Percentiles rank a stretch among this genome's conserved stretches.
Evolutionary conservation across 2,797 vertebrate genomes (phyloP).

Genomic region (Carapus acus): DNA sequence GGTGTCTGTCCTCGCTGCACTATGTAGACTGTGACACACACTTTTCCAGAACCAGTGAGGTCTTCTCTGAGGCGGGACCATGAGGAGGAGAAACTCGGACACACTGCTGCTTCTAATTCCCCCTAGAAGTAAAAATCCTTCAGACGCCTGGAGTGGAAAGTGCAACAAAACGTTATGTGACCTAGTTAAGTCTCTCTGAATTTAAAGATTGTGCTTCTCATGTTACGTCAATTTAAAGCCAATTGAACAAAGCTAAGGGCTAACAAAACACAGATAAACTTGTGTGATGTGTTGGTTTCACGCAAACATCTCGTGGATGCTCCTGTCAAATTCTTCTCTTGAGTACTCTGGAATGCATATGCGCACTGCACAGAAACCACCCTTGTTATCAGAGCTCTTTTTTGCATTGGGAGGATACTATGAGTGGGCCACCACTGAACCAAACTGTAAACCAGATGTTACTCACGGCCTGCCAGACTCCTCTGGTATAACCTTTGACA

Average conservation of each 20-base stretch:
- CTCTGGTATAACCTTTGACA: slow-evolving; percentile 61
- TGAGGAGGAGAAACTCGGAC: slow-evolving; percentile 37
- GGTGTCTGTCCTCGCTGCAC: not conserved
- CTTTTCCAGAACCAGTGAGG: slow-evolving; percentile 33
- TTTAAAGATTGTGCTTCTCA: slow-evolving; percentile 40
- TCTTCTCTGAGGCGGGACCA: slow-evolving; percentile 17
- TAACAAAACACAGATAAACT: slow-evolving; percentile 14
- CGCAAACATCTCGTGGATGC: slow-evolving; percentile 46
- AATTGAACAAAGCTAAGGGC: slow-evolving; percentile 44
- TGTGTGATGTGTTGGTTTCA: slow-evolving; percentile 35
- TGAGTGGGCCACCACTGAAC: slow-evolving; percentile 22
- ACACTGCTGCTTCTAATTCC: slow-evolving; percentile 59
- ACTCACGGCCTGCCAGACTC: slow-evolving; percentile 39
- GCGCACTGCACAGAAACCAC: slow-evolving; percentile 4
- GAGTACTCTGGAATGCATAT: slow-evolving; percentile 8
- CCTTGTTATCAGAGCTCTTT: slow-evolving; percentile 40
- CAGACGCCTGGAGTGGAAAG: slow-evolving; percentile 50
- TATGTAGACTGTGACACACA: slow-evolving; percentile 29
- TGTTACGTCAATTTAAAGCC: slow-evolving; percentile 53
- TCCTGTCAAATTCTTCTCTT: slow-evolving; percentile 45
- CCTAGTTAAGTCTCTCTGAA: slow-evolving; percentile 49
- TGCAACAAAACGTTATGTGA: slow-evolving; percentile 59
- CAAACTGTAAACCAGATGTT: slow-evolving; percentile 65
- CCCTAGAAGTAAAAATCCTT: slow-evolving; percentile 37
- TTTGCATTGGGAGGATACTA: slow-evolving; percentile 31